phyloP scores from a whole-genome alignment of 2,113 vertebrate genomes.

The Bungarus multicinctus region DNA sequence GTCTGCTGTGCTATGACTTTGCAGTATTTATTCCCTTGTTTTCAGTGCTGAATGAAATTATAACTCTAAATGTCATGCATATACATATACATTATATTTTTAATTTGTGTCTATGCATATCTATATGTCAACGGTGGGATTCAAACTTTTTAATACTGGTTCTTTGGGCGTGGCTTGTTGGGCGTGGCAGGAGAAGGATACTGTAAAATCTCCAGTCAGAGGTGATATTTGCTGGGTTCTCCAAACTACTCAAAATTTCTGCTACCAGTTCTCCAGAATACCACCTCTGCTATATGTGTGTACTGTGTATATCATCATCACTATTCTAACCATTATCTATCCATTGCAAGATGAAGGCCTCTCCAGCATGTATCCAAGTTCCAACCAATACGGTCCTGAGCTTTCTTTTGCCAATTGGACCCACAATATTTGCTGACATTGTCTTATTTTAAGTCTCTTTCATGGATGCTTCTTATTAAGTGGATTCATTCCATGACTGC shows the following conservation, averaged over 20 bases:
- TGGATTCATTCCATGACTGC: background rate
- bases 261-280: too few species aligned
- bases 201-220: too few species aligned
- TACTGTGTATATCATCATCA: background rate
- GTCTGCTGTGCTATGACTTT: background rate
- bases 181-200: too few species aligned
- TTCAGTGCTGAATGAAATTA: background rate
- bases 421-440: background rate
- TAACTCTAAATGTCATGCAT: background rate
- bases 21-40: background rate
- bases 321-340: background rate
- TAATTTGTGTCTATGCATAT: background rate
- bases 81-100: background rate
- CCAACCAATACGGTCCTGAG: background rate
- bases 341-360: background rate
- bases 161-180: too few species aligned
- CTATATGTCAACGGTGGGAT: background rate
- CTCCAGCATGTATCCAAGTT: background rate
- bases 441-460: background rate
- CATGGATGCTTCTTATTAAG: background rate
- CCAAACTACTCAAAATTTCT: too few species aligned
- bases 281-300: background rate
- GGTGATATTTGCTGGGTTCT: too few species aligned
- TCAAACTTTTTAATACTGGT: too few species aligned
- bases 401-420: background rate